Base-by-base conservation (phyloP, 2,888 invertebrate species). In the Tiliacea aurago region DNA sequence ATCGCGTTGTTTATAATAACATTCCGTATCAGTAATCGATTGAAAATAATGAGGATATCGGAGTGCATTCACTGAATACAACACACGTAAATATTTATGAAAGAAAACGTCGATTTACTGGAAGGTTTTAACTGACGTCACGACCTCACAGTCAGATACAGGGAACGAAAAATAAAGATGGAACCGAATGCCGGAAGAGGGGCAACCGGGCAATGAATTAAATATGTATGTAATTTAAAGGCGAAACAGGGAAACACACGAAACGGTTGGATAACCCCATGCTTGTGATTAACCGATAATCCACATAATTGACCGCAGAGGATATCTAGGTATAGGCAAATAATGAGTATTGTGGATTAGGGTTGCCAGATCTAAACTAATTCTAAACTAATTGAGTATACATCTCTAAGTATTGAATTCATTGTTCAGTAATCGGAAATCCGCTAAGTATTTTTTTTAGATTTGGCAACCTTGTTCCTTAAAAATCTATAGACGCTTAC, bases 401-500 rank as follows among this genome's bases (percentile, higher is more conserved):
- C 5, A n/a, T n/a, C 41, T 23, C n/a, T 33, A 28, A 4, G 45
- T 20, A 58, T 13, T 47, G 3, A 4, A 49, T 47, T 59, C 13
- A 66, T 18, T 47, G 18, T 2, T 51, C 7, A 20, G 15, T 58
- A 47, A 53, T 0, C 2, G 1, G 13, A 59, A 33, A n/a, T 33
- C n/a, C 7, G 15, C 6, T 0, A 37, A 23, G 0, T 9, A 10
- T 23, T 28, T 49, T 47, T 63, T 59, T 33, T 59, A 33, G 9
- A 13, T 70, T 7, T 67, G 70, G 28, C 56, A 78, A 45, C 64
- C 59, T 53, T 65, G 49, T 33, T 13, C 2, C 6, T 49, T 58
- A 59, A 68, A 56, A 43, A 53, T 47, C 41, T 67, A 59, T 80
- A 73, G 18, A 65, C 79, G 95, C 96, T 96, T 93, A 96, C 96